phyloP scores from a whole-genome alignment of 1,140 invertebrate genomes.

The Coboldia fuscipes region DNA sequence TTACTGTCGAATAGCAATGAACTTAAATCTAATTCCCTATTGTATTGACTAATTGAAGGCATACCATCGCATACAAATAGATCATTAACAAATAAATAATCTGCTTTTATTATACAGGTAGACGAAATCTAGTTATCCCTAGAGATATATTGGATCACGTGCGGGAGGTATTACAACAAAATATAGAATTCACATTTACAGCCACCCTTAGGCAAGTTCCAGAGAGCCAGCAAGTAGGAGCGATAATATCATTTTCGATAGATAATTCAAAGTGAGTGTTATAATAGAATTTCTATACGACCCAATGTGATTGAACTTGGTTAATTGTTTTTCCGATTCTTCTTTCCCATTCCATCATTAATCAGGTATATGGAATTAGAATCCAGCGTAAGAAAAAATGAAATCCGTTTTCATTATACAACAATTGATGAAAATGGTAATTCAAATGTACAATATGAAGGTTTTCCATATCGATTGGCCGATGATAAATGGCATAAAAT shows the following conservation, averaged over 20 bases:
- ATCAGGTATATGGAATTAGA: constrained; percentile 71
- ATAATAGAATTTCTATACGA: neutral
- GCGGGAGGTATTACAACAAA: constrained; percentile 37
- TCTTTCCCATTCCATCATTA: neutral
- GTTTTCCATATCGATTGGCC: constrained; percentile 66
- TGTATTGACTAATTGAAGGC: too few species aligned
- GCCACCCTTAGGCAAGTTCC: constrained; percentile 52
- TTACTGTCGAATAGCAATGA: too few species aligned
- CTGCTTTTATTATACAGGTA: neutral
- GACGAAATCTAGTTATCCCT: constrained; percentile 53
- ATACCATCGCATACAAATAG: too few species aligned
- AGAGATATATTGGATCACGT: constrained; percentile 39
- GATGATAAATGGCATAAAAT: constrained; percentile 73
- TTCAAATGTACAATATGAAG: constrained; percentile 48
- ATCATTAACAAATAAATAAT: constrained; percentile 1
- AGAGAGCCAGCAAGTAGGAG: constrained; percentile 60
- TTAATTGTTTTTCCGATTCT: neutral
- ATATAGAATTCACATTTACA: constrained; percentile 59
- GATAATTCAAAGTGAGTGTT: constrained; percentile 41
- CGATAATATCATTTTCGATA: constrained; percentile 59
- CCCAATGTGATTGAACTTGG: neutral
- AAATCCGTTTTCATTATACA: constrained; percentile 56
- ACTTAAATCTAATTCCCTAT: too few species aligned
- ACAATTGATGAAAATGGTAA: constrained; percentile 25
- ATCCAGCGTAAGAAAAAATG: constrained; percentile 68